Conservation (phyloP, 2,888 invertebrate genomes). For the Stomorhina lunata region DNA sequence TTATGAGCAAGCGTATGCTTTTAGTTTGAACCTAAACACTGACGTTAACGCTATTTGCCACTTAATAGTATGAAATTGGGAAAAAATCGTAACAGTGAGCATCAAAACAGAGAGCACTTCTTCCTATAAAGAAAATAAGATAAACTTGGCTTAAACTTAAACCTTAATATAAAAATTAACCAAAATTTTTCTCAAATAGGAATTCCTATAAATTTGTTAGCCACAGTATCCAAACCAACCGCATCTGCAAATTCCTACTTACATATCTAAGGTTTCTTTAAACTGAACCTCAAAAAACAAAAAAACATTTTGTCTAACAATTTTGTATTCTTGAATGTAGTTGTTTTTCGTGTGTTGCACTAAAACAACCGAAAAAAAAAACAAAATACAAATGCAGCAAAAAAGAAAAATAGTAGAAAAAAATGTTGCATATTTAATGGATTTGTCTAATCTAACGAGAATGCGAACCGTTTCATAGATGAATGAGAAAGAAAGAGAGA, state of each 20-base stretch:
- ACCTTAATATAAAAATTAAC: neutral
- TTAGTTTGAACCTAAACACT: slow-evolving; percentile 11
- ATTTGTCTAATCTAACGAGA: slow-evolving; percentile 53
- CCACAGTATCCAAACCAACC: neutral
- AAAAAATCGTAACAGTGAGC: neutral
- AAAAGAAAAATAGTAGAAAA: neutral
- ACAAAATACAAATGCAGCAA: slow-evolving; percentile 22
- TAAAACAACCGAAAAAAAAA: neutral
- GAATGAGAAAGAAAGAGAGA: neutral
- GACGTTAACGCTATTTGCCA: slow-evolving; percentile 15
- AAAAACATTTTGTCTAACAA: slow-evolving; percentile 19
- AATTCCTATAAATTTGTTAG: no score
- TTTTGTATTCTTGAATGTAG: neutral
- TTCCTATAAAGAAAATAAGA: neutral
- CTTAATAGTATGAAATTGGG: slow-evolving; percentile 5
- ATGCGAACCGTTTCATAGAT: slow-evolving; percentile 39
- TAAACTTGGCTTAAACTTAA: neutral
- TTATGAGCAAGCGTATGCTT: slow-evolving; percentile 1
- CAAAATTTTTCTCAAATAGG: neutral
- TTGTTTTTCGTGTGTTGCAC: slow-evolving; percentile 23
- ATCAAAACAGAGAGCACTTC: neutral
- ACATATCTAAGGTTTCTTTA: slow-evolving; percentile 37
- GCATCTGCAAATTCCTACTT: neutral
- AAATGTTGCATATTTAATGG: slow-evolving; percentile 52
- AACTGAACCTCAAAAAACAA: neutral